Conservation (phyloP, 2,888 invertebrate species). For the Prenolepis imparis region DNA sequence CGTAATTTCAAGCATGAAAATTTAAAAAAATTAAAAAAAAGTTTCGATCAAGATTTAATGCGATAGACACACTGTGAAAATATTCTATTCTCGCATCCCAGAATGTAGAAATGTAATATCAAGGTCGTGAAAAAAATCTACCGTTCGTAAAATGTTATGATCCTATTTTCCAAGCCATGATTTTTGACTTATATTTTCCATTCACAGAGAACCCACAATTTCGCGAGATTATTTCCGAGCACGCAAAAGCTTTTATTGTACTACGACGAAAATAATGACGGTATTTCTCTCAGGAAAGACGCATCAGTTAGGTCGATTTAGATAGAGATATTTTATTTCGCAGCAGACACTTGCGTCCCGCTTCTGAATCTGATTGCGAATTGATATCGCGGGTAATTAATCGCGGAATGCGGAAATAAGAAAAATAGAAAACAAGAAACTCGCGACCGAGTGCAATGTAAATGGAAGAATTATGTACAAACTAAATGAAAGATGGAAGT, state of each 20-base stretch:
- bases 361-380: conserved; percentile 11
- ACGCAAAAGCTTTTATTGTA: conserved; percentile 26
- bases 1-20: neutral
- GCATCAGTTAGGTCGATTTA: conserved; percentile 15
- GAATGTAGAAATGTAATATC: neutral
- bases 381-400: conserved; percentile 68
- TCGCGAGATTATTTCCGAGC: conserved; percentile 22
- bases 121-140: conserved; percentile 6
- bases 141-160: conserved; percentile 7
- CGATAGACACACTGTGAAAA: neutral
- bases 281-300: conserved; percentile 16
- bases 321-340: conserved; percentile 10
- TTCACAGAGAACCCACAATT: neutral
- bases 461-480: conserved; percentile 72
- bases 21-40: neutral
- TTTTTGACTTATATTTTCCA: conserved; percentile 13
- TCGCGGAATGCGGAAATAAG: conserved; percentile 42
- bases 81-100: neutral
- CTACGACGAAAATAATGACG: neutral
- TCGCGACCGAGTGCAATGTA: conserved; percentile 56
- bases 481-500: conserved; percentile 69
- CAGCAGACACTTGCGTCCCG: conserved; percentile 2
- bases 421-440: conserved; percentile 44
- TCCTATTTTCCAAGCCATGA: conserved; percentile 13
- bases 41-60: neutral